These are phyloP conservation scores for Epirrhoe alternata DNA, from an alignment of 2,888 invertebrate genomes.

Conservation along the genomic window DNA sequence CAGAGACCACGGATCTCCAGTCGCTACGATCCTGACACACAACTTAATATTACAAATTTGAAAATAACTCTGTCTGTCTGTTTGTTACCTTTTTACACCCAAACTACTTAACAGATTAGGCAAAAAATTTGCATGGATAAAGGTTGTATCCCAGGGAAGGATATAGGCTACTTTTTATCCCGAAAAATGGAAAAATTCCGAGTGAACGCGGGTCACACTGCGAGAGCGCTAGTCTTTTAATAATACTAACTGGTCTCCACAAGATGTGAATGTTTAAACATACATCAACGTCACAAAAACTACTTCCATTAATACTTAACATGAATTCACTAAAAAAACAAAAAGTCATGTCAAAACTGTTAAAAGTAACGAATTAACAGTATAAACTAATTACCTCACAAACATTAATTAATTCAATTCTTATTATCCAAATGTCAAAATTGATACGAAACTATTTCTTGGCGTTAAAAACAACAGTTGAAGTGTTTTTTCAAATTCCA, in stretches of 20 bases:
- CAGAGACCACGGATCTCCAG: too few relatives aligned
- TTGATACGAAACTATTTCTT: conserved; percentile 4
- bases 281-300: neutral
- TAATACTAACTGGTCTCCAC: neutral
- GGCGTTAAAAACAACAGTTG: conserved; percentile 36
- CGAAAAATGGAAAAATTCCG: too few relatives aligned
- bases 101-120: too few relatives aligned
- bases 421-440: conserved; percentile 22
- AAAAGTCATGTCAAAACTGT: conserved; percentile 25
- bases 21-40: too few relatives aligned
- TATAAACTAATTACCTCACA: conserved; percentile 10
- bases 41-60: too few relatives aligned
- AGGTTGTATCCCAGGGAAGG: too few relatives aligned
- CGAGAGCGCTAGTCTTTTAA: too few relatives aligned
- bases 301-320: neutral
- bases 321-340: conserved; percentile 9
- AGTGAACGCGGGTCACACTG: too few relatives aligned
- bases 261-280: neutral
- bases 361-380: conserved; percentile 32
- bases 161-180: too few relatives aligned
- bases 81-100: too few relatives aligned
- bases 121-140: too few relatives aligned
- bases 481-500: conserved; percentile 6
- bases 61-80: too few relatives aligned
- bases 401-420: conserved; percentile 12